Conservation (phyloP, 2,113 vertebrate genomes). For the Salvelinus alpinus region DNA sequence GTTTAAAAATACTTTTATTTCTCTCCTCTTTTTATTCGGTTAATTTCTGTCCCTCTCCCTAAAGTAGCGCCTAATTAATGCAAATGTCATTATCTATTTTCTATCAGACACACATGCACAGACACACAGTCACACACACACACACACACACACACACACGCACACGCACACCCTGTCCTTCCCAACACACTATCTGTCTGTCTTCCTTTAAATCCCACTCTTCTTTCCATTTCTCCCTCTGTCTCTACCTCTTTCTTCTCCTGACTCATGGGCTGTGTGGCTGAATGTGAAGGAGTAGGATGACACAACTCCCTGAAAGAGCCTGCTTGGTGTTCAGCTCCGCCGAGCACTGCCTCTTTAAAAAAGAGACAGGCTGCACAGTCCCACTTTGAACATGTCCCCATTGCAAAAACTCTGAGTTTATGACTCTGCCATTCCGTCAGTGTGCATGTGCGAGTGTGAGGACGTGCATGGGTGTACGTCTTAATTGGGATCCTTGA, state of each 20-base stretch:
- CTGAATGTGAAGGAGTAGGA: background rate
- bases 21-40: background rate
- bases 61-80: background rate
- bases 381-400: background rate
- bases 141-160: background rate
- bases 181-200: background rate
- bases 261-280: background rate
- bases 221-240: background rate
- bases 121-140: too few relatives aligned
- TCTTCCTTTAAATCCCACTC: background rate
- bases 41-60: background rate
- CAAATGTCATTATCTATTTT: background rate
- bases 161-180: background rate
- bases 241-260: background rate
- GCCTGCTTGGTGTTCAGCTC: slow-evolving; percentile 7
- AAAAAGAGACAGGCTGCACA: background rate
- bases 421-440: background rate
- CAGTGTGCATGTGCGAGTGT: background rate
- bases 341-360: background rate
- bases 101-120: background rate
- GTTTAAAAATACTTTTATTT: background rate
- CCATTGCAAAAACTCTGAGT: background rate
- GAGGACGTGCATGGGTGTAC: background rate
- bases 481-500: slow-evolving; percentile 6
- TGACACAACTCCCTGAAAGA: slow-evolving; percentile 19